Base-by-base conservation (phyloP, 1,140 invertebrate species). In the Caenorhabditis briggsae region DNA sequence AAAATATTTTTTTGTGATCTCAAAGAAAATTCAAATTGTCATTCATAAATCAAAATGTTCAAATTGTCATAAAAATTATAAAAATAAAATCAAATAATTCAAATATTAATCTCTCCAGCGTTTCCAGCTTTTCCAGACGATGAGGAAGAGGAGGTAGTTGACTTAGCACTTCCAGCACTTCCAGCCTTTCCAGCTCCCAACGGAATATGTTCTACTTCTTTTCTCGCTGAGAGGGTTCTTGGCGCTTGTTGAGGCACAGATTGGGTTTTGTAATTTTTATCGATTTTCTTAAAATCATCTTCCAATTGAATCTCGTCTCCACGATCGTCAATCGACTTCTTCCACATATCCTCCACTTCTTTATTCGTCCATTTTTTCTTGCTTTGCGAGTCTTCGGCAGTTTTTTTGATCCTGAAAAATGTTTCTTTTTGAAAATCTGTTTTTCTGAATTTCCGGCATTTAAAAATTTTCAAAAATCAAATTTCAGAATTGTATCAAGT, bases 231-330 rank as follows among this genome's bases (percentile, higher is more conserved):
- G 23, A 78, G 70, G 18, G 70, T 78, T 12, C 12, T 50, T 12
- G 18, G n/a, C 14, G 70, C 9, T n/a, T 78, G 18, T 23, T 78
- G 43, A 8, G 70, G 70, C 23, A 50, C 46, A 0, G 70, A 78
- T 78, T 78, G 70, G 1, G 70, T 78, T 20, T 78, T 78, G 46
- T 78, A 78, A 23, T 78, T 78, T 11, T 78, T 78, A n/a, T 78
- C 46, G n/a, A 78, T 16, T 25, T 78, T 78, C 46, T 78, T 78
- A 46, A 78, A 78, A 23, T 78, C 70, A 23, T 78, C 70, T 50
- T 78, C 70, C 70, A 78, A 53, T 78, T 78, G 70, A 23, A 78
- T 78, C 46, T 78, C 70, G n/a, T 78, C 70, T 50, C 70, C 70
- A 20, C n/a, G 16, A 53, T 78, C 70, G 23, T 78, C 70, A n/a